Conservation (phyloP, 2,888 invertebrate species). For the Monoplex corrugatus region DNA sequence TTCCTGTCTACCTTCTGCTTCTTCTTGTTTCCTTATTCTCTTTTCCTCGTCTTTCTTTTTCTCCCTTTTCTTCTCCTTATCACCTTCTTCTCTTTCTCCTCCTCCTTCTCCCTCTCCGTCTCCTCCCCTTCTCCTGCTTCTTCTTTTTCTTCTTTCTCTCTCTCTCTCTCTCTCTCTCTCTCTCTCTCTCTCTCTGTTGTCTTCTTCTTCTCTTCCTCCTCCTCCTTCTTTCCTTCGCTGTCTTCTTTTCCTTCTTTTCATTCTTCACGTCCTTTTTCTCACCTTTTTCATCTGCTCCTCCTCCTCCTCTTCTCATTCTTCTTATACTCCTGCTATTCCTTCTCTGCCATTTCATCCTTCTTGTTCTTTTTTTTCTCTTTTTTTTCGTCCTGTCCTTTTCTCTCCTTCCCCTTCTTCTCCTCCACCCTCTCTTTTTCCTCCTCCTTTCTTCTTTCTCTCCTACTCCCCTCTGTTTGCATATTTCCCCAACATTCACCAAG, state of each 20-base stretch:
- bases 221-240: neutral
- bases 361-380: neutral
- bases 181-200: neutral
- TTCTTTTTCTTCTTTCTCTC: neutral
- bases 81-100: no score
- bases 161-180: constrained; percentile 1
- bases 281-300: no score
- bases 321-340: no score
- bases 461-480: neutral
- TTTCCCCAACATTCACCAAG: no score
- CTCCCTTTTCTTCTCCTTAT: no score
- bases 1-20: no score
- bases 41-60: no score
- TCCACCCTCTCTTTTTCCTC: neutral
- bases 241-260: neutral
- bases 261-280: neutral
- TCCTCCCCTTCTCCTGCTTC: neutral
- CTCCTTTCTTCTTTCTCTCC: no score
- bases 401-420: neutral
- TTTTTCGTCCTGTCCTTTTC: neutral
- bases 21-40: no score
- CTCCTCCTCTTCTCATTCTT: no score
- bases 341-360: no score
- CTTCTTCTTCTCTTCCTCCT: neutral
- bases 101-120: neutral